Base-by-base conservation (phyloP, 1,140 invertebrate genomes). In the Drosophila athabasca region DNA sequence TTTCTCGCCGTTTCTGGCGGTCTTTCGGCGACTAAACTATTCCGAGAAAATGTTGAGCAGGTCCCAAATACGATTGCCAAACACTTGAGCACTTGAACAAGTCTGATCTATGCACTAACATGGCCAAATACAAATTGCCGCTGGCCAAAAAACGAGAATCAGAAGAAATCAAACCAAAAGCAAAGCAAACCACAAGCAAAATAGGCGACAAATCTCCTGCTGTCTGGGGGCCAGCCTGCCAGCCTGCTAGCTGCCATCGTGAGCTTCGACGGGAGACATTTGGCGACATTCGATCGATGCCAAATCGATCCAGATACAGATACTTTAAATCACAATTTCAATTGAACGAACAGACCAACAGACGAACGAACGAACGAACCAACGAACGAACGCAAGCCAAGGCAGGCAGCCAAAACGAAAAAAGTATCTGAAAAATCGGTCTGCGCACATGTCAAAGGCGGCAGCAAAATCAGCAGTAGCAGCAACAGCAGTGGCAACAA, bases 261-360 rank as follows among this genome's bases (percentile, higher is more conserved):
- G 3, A 5, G 35, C 11, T 39, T 39, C 35, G 69, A 79, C 65
- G n/a, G 70, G 50, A 50, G 69, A 76, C 79, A 74, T 69, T 69
- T 85, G 59, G 80, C 73, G 73, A 85, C 81, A 87, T 81, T 59
- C 82, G 81, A 83, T 84, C 78, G 77, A 76, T 81, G 82, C 73
- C 81, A 87, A 84, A 87, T 84, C 81, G 81, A 84, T 84, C 81
- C 77, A 84, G 81, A 84, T 84, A 84, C 81, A 84, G 81, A 84
- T 84, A 84, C 82, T 87, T 84, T 84, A 87, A 87, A 77, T 77
- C 82, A 84, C 81, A 87, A 84, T 84, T 84, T 77, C 82, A 80
- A 71, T 51, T 62, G 79, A 82, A 43, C 35, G 11, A 39, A 13
- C 31, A 35, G 8, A 6, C 31, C 7, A 31, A 31, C 7, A 5